Evolutionary conservation across 2,113 vertebrate species (phyloP), one percentile per base, ranked within the genome.

Genomic region (Psilopsiagon aymara): DNA sequence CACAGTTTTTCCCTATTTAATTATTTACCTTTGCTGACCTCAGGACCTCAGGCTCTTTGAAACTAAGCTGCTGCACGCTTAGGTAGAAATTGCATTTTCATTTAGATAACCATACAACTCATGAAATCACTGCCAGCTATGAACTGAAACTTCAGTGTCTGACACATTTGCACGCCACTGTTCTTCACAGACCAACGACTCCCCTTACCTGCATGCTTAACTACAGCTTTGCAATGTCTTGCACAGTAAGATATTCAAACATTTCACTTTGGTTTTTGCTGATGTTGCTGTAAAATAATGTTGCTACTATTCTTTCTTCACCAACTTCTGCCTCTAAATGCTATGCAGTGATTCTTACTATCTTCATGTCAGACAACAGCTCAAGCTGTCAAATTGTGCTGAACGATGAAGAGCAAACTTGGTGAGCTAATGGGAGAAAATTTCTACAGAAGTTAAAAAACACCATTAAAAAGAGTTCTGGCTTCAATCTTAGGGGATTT

Each of bases 361-460:
- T 31, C 82, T 55, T 84, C 86, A 64, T 64, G 62, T 95, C 86
- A 97, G 82, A 81, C 73, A 90, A 69, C 88, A 95, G 82, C 73
- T 96, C 91, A 94, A 93, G 74, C 91, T 94, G 91, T 93, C 93
- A 96, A 82, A 69, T 67, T 88, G 55, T 70, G 87, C 85, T 86
- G 79, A 97, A 80, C 78, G 90, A 84, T 71, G 69, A 88, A 88
- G 94, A 87, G 86, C 17, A 88, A 95, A 63, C 46, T 96, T 95
- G 71, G 84, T 35, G 39, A 90, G 44, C 27, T 73, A 67, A 78
- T 39, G 44, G 97, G 95, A 97, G 87, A 94, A 77, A 94, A 94
- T 93, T 95, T 92, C 94, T 91, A 94, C 23, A 94, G 78, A 95
- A 97, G 87, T 97, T 95, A 97, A 92, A 97, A 97, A 94, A 73